phyloP scores from a whole-genome alignment of 2,797 vertebrate genomes.

The Dipus sagitta region DNA sequence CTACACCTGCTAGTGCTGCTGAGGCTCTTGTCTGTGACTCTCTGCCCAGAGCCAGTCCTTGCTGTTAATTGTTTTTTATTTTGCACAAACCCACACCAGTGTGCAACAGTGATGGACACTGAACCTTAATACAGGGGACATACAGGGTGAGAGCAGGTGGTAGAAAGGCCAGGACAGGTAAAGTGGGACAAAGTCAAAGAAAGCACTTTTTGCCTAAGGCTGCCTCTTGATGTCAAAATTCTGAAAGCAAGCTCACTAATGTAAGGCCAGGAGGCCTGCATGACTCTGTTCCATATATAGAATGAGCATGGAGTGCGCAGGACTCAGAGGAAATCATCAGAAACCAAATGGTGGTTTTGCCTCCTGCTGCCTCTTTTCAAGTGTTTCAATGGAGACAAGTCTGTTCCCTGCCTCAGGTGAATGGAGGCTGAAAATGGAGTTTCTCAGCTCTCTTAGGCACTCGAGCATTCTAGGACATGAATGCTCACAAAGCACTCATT shows the following conservation, averaged over 20 bases:
- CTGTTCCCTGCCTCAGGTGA: neutral
- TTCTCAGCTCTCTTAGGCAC: neutral
- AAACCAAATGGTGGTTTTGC: neutral
- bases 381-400: neutral
- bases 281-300: neutral
- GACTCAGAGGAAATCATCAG: neutral
- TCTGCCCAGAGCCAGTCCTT: neutral
- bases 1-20: neutral
- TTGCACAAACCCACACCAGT: neutral
- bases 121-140: neutral
- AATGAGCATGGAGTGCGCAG: accelerated
- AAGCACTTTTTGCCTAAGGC: neutral
- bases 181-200: neutral
- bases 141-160: neutral
- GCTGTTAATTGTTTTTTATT: neutral
- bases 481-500: neutral
- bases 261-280: neutral
- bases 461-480: neutral
- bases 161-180: neutral
- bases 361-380: neutral
- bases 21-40: neutral
- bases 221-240: neutral
- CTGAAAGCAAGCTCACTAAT: neutral
- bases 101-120: no score
- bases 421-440: neutral